These are phyloP conservation scores for Drosophila sucinea DNA, from an alignment of 1,140 invertebrate species.

Conservation along the genomic window DNA sequence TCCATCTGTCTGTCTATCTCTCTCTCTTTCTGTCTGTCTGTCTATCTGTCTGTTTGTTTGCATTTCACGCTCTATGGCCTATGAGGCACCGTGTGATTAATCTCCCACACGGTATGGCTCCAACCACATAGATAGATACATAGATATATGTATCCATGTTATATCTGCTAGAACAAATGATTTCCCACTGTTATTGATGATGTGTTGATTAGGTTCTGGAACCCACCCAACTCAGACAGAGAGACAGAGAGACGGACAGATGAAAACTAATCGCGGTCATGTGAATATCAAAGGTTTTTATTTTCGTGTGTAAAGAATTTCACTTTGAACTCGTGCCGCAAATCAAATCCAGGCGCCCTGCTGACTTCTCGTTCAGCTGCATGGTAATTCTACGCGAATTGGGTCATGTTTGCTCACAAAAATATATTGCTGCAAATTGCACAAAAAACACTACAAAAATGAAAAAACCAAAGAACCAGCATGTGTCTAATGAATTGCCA, in stretches of 20 bases:
- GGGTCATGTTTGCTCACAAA: constrained; percentile 68
- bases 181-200: constrained; percentile 81
- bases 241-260: neutral
- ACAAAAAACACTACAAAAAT: constrained; percentile 30
- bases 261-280: constrained; percentile 71
- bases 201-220: constrained; percentile 82
- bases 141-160: constrained; percentile 1
- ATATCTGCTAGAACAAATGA: constrained; percentile 58
- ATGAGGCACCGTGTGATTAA: constrained; percentile 64
- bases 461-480: constrained; percentile 42
- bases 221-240: constrained; percentile 5
- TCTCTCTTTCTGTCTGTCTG: constrained; percentile 16
- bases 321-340: constrained; percentile 76
- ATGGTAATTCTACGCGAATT: constrained; percentile 41
- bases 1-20: constrained; percentile 22
- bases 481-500: constrained; percentile 75
- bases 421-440: constrained; percentile 60
- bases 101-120: constrained; percentile 53
- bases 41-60: constrained; percentile 55
- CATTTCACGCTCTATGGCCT: constrained; percentile 65
- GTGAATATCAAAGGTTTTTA: constrained; percentile 56
- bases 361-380: constrained; percentile 27
- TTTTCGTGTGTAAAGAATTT: constrained; percentile 62
- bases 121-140: constrained; percentile 17
- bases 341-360: constrained; percentile 34